Percentiles rank a stretch among this genome's conserved stretches.
Evolutionary conservation across 2,113 vertebrate genomes (phyloP).

Genomic region (Etheostoma spectabile): DNA sequence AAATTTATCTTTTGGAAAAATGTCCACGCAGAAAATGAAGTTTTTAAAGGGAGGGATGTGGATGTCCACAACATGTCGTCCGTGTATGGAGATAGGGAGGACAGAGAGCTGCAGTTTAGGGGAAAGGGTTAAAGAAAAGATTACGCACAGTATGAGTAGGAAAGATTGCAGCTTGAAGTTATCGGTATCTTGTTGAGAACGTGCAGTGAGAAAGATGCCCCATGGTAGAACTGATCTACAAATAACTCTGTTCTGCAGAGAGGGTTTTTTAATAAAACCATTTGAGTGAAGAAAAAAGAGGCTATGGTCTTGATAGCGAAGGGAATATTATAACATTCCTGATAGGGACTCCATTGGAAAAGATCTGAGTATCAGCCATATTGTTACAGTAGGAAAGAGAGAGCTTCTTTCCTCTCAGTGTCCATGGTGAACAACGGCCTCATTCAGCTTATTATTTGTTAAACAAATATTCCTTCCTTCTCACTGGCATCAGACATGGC

Average conservation of each 20-base stretch:
- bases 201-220: slow-evolving; percentile 36
- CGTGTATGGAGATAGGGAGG: slow-evolving; percentile 65
- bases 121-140: slow-evolving; percentile 48
- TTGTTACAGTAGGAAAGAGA: not conserved
- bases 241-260: slow-evolving; percentile 42
- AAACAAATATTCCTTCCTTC: slow-evolving; percentile 80
- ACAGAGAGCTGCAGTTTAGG: slow-evolving; percentile 14
- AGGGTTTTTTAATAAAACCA: slow-evolving; percentile 43
- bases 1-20: slow-evolving; percentile 85
- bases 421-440: slow-evolving; percentile 4
- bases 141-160: slow-evolving; percentile 27
- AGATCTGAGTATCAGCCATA: not conserved
- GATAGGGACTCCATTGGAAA: slow-evolving; percentile 33
- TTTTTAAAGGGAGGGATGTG: slow-evolving; percentile 71
- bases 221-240: slow-evolving; percentile 54
- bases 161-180: slow-evolving; percentile 41
- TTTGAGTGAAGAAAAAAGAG: not conserved
- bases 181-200: slow-evolving; percentile 31
- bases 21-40: slow-evolving; percentile 79
- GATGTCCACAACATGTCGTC: slow-evolving; percentile 66
- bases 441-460: slow-evolving; percentile 34
- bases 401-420: slow-evolving; percentile 76
- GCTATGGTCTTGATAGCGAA: slow-evolving; percentile 4
- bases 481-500: slow-evolving; percentile 91
- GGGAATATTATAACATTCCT: slow-evolving; percentile 29